Base-by-base conservation (phyloP, 2,797 vertebrate species). In the Cyprinella venusta region DNA sequence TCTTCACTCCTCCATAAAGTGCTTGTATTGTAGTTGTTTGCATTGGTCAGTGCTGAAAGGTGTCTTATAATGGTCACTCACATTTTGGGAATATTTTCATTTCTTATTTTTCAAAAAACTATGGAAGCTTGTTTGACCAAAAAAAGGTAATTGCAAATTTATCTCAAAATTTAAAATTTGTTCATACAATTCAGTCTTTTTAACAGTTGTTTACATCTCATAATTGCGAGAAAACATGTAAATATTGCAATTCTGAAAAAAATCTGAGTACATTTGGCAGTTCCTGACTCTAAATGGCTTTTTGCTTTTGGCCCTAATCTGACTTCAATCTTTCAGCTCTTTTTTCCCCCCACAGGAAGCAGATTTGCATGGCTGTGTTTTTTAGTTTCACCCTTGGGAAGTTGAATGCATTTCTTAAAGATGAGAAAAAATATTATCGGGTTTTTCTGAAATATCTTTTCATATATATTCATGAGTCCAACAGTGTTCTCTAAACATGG, bases 381-480 rank as follows among this genome's bases (percentile, higher is more conserved):
- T 75, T 83, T 45, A 40, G 56, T 81, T 75, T 81, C 59, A 81
- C 48, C 13, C 48, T 68, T 74, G 21, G 52, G 30, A 36, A 56
- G 64, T 54, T 83, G 38, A 83, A 70, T 40, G 12, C 42, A 71
- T 61, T 82, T 71, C 40, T 68, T 71, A 79, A 52, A 67, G 75
- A 80, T 69, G n/a, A 67, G 56, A 69, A 63, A 18, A 61, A 79
- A 75, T 82, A 67, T 69, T 33, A 59, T 76, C 74, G 2, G 26
- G 5, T 33, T 81, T 30, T 45, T 16, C 40, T 48, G 26, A 67
- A 48, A 71, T 72, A 71, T n/a, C 10, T 48, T 33, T 64, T 71
- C 74, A 64, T 76, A 81, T 81, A 77, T 85, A 63, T 85, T 24
- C 72, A 82, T 76, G 63, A 82, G 36, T 74, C 40, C 19, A 67